These are phyloP conservation scores for Poecile montanus DNA, from an alignment of 2,797 vertebrate genomes.

Conservation along the genomic window DNA sequence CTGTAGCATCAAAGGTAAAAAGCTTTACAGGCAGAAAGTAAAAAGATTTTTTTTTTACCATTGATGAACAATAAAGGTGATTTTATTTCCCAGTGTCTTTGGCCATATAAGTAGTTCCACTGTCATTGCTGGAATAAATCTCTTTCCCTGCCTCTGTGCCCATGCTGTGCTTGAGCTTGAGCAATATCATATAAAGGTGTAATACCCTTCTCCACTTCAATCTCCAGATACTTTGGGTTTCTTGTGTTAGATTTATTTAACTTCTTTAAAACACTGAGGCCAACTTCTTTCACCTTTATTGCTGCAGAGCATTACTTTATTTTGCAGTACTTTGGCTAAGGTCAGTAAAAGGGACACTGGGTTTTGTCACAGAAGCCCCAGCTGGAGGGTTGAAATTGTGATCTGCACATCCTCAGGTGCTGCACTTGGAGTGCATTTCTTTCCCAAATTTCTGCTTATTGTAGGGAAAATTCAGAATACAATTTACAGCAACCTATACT, in stretches of 20 bases:
- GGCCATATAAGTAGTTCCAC: background rate
- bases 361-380: background rate
- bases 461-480: background rate
- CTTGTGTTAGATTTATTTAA: background rate
- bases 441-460: background rate
- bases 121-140: constrained; percentile 47
- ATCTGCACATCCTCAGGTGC: background rate
- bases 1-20: constrained; percentile 16
- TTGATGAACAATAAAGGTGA: constrained; percentile 3
- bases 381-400: background rate
- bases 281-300: background rate
- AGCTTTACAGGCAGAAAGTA: constrained; percentile 15
- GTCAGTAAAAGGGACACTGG: background rate
- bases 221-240: background rate
- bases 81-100: constrained; percentile 20
- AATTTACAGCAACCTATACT: background rate
- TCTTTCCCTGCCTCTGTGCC: background rate
- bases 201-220: background rate
- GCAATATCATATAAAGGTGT: background rate
- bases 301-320: background rate
- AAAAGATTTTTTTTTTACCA: background rate
- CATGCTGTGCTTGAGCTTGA: background rate
- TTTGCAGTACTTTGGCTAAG: background rate
- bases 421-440: background rate
- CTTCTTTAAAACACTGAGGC: background rate